Base-by-base conservation (phyloP, 2,888 invertebrate species). In the Acleris emargana region DNA sequence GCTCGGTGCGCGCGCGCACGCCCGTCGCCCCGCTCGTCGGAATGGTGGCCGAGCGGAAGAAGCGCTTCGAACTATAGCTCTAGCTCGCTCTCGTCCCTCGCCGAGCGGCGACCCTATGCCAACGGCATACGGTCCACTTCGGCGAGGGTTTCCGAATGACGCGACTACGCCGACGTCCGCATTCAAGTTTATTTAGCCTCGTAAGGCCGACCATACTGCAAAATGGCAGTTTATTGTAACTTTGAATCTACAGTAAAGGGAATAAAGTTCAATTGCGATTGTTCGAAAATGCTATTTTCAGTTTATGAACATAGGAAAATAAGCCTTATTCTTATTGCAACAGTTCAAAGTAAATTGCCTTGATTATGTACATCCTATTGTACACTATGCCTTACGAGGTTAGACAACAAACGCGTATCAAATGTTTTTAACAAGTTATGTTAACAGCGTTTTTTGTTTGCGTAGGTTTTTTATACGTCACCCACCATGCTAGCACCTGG, bases 41-140 rank as follows among this genome's bases (percentile, higher is more conserved):
- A 85, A 94, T 95, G 94, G 96, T 95, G 89, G 95, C 95, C 79
- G 95, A 95, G 88, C 93, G 95, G 81, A 94, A 94, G 88, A 95
- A 95, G 87, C 93, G 94, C 83, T 95, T 95, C 90, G 95, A 95
- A 85, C 88, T 93, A 72, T 93, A 67, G 17, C 54, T 38, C 38
- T 53, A 73, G 57, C 64, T 43, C 57, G 62, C 57, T 49, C 67
- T 25, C 60, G 18, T 54, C 60, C 57, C 53, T 52, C 58, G 58
- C 51, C 55, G 55, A 22, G 43, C 50, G 47, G 17, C 32, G 25
- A 64, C 64, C 55, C 59, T 49, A 42, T 28, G 50, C 50, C 55
- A 2, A 13, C 5, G n/a, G 11, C 51, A 58, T 51, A 58, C n/a
- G 43, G 62, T 43, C 57, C 42, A 20, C 53, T 18, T 45, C 53